A percentile compares a stretch with the other conserved stretches of the same genome.
Evolutionary conservation across 1,140 invertebrate species (phyloP).

Genomic region (Drosophila aff.): DNA sequence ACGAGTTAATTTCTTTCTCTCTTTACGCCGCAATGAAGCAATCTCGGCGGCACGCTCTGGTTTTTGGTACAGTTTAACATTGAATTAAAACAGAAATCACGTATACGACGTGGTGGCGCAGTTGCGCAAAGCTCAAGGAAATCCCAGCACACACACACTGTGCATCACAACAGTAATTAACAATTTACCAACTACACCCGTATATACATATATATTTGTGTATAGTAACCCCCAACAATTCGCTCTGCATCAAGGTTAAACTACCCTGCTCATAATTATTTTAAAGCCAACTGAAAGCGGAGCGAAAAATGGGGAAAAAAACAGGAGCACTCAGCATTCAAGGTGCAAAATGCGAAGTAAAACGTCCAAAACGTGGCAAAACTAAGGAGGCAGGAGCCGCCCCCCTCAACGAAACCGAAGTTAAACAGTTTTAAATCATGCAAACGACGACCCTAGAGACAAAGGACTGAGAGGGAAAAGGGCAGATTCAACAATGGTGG

Average conservation of each 20-base stretch:
- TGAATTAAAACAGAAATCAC: slow-evolving; percentile 33
- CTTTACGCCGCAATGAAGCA: slow-evolving; percentile 4
- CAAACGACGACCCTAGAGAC: slow-evolving; percentile 39
- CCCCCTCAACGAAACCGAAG: slow-evolving; percentile 30
- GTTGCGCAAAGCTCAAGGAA: slow-evolving; percentile 22
- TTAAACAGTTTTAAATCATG: slow-evolving; percentile 66
- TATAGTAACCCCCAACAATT: not conserved
- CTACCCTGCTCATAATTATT: slow-evolving; percentile 46
- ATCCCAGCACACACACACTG: slow-evolving; percentile 20
- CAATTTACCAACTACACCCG: slow-evolving; percentile 37
- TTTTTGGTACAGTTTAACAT: slow-evolving; percentile 18
- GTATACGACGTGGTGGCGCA: slow-evolving; percentile 41
- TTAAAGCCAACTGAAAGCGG: slow-evolving; percentile 45
- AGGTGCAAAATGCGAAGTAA: slow-evolving; percentile 47
- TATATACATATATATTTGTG: not conserved
- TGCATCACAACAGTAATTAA: slow-evolving; percentile 75
- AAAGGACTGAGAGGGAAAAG: not conserved
- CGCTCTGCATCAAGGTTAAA: slow-evolving; percentile 55
- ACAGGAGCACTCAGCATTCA: slow-evolving; percentile 35
- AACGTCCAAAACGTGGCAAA: slow-evolving; percentile 30
- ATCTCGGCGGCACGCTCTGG: slow-evolving; percentile 7
- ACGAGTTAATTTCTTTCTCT: slow-evolving; percentile 16
- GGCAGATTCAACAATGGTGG: slow-evolving; percentile 24
- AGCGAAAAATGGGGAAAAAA: not conserved
- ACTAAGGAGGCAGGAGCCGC: slow-evolving; percentile 19